phyloP scores from a whole-genome alignment of 2,888 invertebrate genomes.

The Apodemia duryi region DNA sequence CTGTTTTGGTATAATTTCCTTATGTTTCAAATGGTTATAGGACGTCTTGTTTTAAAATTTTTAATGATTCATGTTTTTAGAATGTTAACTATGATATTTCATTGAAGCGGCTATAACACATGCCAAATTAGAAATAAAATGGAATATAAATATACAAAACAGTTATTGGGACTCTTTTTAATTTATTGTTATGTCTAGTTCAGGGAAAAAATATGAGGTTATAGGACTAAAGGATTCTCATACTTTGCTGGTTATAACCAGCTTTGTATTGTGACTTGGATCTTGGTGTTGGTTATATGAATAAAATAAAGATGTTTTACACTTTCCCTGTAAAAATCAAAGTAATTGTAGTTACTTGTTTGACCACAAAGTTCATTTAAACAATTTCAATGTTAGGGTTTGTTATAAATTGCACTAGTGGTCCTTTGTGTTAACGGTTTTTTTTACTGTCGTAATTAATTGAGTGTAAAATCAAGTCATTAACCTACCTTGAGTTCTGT shows the following conservation, averaged over 20 bases:
- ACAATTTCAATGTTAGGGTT: too few species aligned
- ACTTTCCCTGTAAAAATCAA: too few species aligned
- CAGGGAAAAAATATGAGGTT: conserved; percentile 29
- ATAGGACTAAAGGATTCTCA: conserved; percentile 17
- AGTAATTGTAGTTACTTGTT: too few species aligned
- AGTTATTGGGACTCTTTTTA: conserved; percentile 21
- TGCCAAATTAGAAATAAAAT: conserved; percentile 53
- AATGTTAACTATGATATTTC: conserved; percentile 63
- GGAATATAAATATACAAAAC: conserved; percentile 30
- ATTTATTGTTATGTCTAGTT: conserved; percentile 25
- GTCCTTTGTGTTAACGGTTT: too few species aligned
- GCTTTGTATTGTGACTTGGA: neutral
- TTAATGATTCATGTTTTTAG: conserved; percentile 69
- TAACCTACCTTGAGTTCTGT: too few species aligned
- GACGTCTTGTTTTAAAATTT: conserved; percentile 42
- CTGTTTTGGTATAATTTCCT: neutral
- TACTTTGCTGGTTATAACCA: neutral
- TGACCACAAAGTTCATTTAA: too few species aligned
- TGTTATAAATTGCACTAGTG: too few species aligned
- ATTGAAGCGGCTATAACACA: conserved; percentile 50
- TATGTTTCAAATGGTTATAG: conserved; percentile 31
- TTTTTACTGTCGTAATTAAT: too few species aligned
- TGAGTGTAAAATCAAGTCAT: too few species aligned
- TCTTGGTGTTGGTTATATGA: neutral
- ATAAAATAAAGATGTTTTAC: neutral